These are phyloP conservation scores for Hybos culiciformis DNA, from an alignment of 2,888 invertebrate species.

Conservation along the genomic window DNA sequence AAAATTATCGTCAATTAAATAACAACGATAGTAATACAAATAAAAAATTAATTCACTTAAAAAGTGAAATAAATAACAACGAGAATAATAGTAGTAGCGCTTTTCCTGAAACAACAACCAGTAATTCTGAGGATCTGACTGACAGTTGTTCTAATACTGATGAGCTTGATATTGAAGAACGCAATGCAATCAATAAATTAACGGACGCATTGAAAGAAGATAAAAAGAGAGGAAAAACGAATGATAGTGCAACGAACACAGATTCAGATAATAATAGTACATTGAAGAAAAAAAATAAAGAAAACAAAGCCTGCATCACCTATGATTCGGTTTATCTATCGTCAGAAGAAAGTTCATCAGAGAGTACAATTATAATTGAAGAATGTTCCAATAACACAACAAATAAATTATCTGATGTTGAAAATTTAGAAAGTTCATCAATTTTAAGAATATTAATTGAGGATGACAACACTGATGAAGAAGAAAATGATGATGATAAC, in stretches of 20 bases:
- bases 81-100: constrained; percentile 32
- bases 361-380: constrained; percentile 27
- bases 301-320: constrained; percentile 27
- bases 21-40: background rate
- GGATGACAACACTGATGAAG: constrained; percentile 27
- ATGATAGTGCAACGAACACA: background rate
- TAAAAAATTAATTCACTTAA: constrained; percentile 11
- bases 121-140: constrained; percentile 32
- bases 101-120: constrained; percentile 31
- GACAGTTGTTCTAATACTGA: constrained; percentile 30
- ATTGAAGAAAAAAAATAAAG: background rate
- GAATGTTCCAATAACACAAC: constrained; percentile 17
- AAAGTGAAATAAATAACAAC: constrained; percentile 22
- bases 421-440: constrained; percentile 20
- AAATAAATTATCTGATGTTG: constrained; percentile 14
- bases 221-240: background rate
- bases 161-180: constrained; percentile 24
- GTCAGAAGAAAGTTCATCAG: constrained; percentile 31
- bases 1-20: background rate
- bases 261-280: background rate
- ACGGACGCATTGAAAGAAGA: background rate
- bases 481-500: constrained; percentile 16
- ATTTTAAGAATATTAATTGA: constrained; percentile 31
- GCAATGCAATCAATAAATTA: background rate
- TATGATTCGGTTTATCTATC: constrained; percentile 36